Percentiles rank a stretch among this genome's conserved stretches.
These are phyloP conservation scores for Drosophila eohydei DNA, from an alignment of 2,888 invertebrate species.

Conservation along the genomic window DNA sequence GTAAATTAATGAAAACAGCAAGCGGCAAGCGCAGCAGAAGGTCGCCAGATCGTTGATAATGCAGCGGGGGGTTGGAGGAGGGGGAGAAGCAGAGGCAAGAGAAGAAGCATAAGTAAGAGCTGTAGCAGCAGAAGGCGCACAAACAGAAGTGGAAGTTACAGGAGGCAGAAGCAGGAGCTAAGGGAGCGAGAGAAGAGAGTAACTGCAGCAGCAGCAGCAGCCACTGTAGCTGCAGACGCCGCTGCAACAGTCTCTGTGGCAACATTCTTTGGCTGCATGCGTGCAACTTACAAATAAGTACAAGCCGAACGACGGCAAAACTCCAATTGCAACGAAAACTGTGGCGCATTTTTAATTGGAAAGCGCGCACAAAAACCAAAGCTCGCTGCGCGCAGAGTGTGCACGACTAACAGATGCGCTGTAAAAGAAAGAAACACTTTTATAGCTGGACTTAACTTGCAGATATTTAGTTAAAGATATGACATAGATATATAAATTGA, in stretches of 20 bases:
- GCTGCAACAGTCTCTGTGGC: slow-evolving; percentile 5
- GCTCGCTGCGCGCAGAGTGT: neutral
- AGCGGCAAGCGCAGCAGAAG: slow-evolving; percentile 15
- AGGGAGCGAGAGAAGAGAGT: neutral
- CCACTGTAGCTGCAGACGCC: neutral
- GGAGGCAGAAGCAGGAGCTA: neutral
- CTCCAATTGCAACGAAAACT: slow-evolving; percentile 64
- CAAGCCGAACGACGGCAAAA: slow-evolving; percentile 56
- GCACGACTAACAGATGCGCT: slow-evolving; percentile 7
- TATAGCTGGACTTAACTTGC: neutral
- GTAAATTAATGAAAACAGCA: slow-evolving; percentile 70
- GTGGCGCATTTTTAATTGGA: slow-evolving; percentile 75
- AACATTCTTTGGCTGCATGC: slow-evolving; percentile 49
- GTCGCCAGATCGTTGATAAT: slow-evolving; percentile 17
- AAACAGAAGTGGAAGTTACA: neutral
- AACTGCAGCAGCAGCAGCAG: slow-evolving; percentile 2
- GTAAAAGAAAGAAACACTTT: neutral
- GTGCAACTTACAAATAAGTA: slow-evolving; percentile 77
- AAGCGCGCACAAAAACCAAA: slow-evolving; percentile 46
- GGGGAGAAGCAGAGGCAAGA: neutral
- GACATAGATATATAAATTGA: too few relatives aligned
- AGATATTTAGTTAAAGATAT: too few relatives aligned
- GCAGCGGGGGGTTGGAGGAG: neutral
- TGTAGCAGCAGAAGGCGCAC: neutral
- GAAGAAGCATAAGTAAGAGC: neutral